A percentile compares a stretch with the other conserved stretches of the same genome.
Evolutionary conservation across 2,888 invertebrate species (phyloP).

Genomic region (Dryadula phaetusa): DNA sequence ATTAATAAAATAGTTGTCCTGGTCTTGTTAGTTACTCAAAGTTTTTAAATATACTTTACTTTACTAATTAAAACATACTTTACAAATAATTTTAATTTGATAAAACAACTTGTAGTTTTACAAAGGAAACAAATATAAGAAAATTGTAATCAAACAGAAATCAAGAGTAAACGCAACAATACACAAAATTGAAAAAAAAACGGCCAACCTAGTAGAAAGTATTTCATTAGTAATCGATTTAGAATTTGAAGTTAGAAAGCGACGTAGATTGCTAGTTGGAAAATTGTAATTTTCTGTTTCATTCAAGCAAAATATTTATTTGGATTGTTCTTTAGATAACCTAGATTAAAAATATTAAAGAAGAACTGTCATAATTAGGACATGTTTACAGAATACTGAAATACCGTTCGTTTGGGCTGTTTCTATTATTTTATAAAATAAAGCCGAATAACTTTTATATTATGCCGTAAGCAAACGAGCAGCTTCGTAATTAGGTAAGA

Average conservation of each 20-base stretch:
- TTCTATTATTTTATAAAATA: neutral
- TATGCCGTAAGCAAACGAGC: neutral
- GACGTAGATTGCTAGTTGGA: slow-evolving; percentile 49
- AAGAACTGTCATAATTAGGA: neutral
- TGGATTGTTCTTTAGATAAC: neutral
- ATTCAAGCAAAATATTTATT: slow-evolving; percentile 17
- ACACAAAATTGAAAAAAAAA: slow-evolving; percentile 18
- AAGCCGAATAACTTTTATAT: neutral
- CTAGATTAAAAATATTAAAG: neutral
- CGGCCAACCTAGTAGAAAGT: slow-evolving; percentile 36
- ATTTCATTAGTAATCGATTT: slow-evolving; percentile 38
- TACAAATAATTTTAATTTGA: no score
- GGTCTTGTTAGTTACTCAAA: neutral
- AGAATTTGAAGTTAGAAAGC: slow-evolving; percentile 53
- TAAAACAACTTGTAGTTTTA: neutral
- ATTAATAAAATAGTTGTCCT: neutral
- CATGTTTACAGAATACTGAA: neutral
- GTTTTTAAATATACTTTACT: no score
- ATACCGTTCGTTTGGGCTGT: no score
- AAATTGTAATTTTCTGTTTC: slow-evolving; percentile 48
- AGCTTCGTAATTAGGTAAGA: no score
- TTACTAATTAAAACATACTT: no score
- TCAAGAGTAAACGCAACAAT: slow-evolving; percentile 7
- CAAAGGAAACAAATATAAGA: neutral
- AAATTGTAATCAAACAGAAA: slow-evolving; percentile 9